Base-by-base conservation (phyloP, 2,113 vertebrate species). In the Osmerus eperlanus region DNA sequence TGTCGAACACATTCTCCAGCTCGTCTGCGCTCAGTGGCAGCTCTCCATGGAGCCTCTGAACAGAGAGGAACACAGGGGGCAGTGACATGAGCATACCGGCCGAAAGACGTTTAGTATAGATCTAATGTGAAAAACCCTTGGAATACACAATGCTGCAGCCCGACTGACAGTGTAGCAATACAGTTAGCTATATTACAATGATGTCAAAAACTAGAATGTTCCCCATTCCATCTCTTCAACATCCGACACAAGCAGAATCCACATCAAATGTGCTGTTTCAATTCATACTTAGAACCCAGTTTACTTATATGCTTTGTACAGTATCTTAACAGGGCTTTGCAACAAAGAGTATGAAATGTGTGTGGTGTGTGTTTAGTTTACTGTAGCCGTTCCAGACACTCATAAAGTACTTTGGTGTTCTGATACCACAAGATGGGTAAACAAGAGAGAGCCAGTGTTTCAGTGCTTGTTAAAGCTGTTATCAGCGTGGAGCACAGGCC, bases 1-100 rank as follows among this genome's bases (percentile, higher is more conserved):
- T 93, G 73, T 94, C 92, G 65, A 99, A 99, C 11, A 95, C 96
- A 14, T 94, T 93, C 77, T 98, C 94, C 86, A 99, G 83, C 2
- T 98, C 95, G 21, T 96, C 94, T 2, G 91, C 86, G 65, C 91
- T 95, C 62, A 98, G 93, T 3, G 95, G 93, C 51, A 96, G 83
- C 79, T 96, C 92, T 53, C 87, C 73, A 21, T 89, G 85, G 67
- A 93, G 87, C 74, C 89, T 25, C 92, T 93, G 70, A 69, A 84
- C 54, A 77, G 83, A 36, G 65, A 62, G 66, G 84, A 75, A 83
- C 69, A 87, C 61, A 88, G 75, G 64, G 67, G 73, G 59, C 66
- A 19, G 51, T 66, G 65, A 65, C 55, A 72, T 51, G 12, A 79
- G 67, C 51, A 70, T 52, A 51, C 18, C n/a, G 36, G 6, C 29